A percentile compares a stretch with the other conserved stretches of the same genome.
Evolutionary conservation across 2,797 vertebrate species (phyloP).

Genomic region (Siniperca scherzeri): DNA sequence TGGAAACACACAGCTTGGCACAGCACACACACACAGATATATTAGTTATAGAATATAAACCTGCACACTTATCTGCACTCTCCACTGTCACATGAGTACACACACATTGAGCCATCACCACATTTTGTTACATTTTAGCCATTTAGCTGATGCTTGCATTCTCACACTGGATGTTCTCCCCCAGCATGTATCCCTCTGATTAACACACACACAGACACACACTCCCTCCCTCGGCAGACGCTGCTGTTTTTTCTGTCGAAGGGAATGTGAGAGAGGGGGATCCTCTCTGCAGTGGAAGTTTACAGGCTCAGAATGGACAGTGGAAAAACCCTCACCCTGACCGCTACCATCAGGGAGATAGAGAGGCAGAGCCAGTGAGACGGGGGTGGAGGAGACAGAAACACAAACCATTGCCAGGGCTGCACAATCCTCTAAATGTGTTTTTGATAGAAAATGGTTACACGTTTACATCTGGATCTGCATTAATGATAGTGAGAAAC

Average conservation of each 20-base stretch:
- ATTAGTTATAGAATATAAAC: background rate
- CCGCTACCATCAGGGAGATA: slow-evolving; percentile 40
- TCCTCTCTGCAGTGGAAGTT: slow-evolving; percentile 78
- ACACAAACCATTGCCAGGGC: slow-evolving; percentile 3
- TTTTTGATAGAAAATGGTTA: background rate
- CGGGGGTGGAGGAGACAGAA: background rate
- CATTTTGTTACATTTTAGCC: background rate
- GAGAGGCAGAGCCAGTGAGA: slow-evolving; percentile 44
- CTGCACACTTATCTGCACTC: background rate
- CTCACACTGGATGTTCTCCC: background rate
- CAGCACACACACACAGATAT: background rate
- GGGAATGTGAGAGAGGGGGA: slow-evolving; percentile 47
- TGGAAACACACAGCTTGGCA: slow-evolving; percentile 16
- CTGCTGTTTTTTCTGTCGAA: slow-evolving; percentile 30
- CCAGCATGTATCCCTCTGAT: background rate
- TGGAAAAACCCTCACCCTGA: slow-evolving; percentile 81
- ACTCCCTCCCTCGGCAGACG: slow-evolving; percentile 8
- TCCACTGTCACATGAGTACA: background rate
- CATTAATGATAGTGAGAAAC: background rate
- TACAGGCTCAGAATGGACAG: slow-evolving; percentile 71
- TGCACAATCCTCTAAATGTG: slow-evolving; percentile 13
- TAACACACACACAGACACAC: slow-evolving; percentile 15
- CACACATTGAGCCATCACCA: background rate
- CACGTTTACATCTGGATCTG: background rate
- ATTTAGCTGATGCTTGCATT: background rate